Base-by-base conservation (phyloP, 2,113 vertebrate genomes). In the Nanorana parkeri region DNA sequence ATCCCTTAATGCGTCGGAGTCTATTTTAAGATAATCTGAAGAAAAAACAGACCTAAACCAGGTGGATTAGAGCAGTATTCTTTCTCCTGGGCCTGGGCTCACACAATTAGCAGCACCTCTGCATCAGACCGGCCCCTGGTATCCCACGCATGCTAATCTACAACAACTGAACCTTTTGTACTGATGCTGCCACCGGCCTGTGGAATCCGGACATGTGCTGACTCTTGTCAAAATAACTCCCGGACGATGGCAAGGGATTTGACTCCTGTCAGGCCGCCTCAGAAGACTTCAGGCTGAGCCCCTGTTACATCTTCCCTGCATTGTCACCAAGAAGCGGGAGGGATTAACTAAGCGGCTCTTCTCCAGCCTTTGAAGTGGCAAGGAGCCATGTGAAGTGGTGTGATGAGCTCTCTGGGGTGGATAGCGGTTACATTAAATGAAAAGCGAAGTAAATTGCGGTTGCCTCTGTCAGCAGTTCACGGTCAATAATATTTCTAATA, bases 111-210 rank as follows among this genome's bases (percentile, higher is more conserved):
- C 63, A 68, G 71, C 64, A 84, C 77, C 71, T 68, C 69, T 64
- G 71, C 80, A 78, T 47, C 13, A 10, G 20, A 13, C 28, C 55
- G 23, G 17, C 24, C 19, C 60, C 24, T 85, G 85, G 84, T 61
- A 85, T 85, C 73, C 21, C 78, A 85, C 29, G 78, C 84, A 84
- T 52, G 85, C 80, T 86, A 85, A 87, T 79, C 81, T 82, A 80
- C 75, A 85, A 81, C 86, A 87, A 85, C 86, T 86, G 85, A 78
- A 85, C 80, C 80, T 87, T 85, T 84, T 85, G 81, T 83, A 80
- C 32, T 69, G 84, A 69, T 69, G 60, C 76, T 74, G 73, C 67
- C 80, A 78, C 75, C 21, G 84, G 61, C 63, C 58, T 65, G 20
- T 72, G 86, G 84, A 87, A 87, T 87, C 77, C 29, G 58, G 83